These are phyloP conservation scores for Porphyrio hochstetteri DNA, from an alignment of 2,113 vertebrate species.

Conservation along the genomic window DNA sequence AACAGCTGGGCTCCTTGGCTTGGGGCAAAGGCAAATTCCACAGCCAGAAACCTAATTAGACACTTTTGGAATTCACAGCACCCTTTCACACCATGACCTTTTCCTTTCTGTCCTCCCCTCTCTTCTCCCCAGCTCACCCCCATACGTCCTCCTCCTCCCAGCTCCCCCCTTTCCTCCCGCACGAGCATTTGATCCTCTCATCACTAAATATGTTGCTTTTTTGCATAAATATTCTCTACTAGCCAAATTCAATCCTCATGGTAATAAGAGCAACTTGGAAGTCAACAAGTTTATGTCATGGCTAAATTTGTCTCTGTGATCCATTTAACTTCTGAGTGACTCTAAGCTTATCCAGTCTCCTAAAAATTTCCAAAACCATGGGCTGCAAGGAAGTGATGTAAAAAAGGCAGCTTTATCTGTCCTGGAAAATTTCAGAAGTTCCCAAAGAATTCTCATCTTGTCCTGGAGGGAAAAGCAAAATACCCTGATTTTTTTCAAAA, in stretches of 20 bases:
- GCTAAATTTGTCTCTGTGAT: background rate
- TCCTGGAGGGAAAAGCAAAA: background rate
- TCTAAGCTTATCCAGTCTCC: background rate
- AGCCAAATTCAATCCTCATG: conserved; percentile 21
- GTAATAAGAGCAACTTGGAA: conserved; percentile 10
- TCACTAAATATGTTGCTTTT: conserved; percentile 19
- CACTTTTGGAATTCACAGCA: conserved; percentile 63
- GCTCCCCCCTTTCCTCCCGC: background rate
- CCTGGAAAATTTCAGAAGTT: background rate
- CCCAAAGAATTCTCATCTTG: background rate
- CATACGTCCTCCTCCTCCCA: background rate
- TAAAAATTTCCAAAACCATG: background rate
- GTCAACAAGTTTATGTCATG: conserved; percentile 18
- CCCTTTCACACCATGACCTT: conserved; percentile 61
- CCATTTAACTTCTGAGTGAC: background rate
- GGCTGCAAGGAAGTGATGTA: background rate
- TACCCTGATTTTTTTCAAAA: background rate
- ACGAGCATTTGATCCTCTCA: background rate
- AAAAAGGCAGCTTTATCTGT: background rate
- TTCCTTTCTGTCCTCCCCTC: conserved; percentile 30
- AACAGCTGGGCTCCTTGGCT: conserved; percentile 69
- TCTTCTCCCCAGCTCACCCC: conserved; percentile 14
- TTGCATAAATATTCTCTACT: background rate
- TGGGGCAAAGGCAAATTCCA: conserved; percentile 71
- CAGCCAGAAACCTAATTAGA: conserved; percentile 69